These are phyloP conservation scores for Musca vetustissima DNA, from an alignment of 1,140 invertebrate genomes.

Conservation along the genomic window DNA sequence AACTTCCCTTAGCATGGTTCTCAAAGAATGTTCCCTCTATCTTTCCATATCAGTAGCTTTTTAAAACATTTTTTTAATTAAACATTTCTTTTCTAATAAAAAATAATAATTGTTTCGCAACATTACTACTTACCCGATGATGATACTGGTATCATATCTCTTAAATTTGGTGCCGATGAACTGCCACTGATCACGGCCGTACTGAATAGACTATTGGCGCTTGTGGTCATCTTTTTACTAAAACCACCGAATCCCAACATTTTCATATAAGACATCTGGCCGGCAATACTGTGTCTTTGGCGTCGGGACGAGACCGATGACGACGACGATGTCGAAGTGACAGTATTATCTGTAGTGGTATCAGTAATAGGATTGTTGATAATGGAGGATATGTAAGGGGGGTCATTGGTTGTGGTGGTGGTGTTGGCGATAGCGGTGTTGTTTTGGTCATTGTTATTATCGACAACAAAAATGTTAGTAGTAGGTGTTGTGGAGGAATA, in stretches of 20 bases:
- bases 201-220: slow-evolving; percentile 82
- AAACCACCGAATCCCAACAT: slow-evolving; percentile 72
- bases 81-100: not conserved
- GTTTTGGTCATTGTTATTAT: slow-evolving; percentile 34
- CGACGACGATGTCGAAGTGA: slow-evolving; percentile 47
- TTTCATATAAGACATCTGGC: slow-evolving; percentile 90
- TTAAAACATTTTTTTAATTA: too few species aligned
- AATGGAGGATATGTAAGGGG: slow-evolving; percentile 5
- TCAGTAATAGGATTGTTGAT: slow-evolving; percentile 35
- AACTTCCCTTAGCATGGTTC: too few species aligned
- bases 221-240: slow-evolving; percentile 70
- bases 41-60: too few species aligned
- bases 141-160: slow-evolving; percentile 78
- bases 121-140: slow-evolving; percentile 75
- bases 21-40: too few species aligned
- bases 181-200: slow-evolving; percentile 93
- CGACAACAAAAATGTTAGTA: slow-evolving; percentile 6
- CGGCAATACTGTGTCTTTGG: slow-evolving; percentile 90
- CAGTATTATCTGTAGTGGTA: slow-evolving; percentile 52
- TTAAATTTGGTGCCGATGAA: slow-evolving; percentile 85
- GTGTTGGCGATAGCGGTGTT: slow-evolving; percentile 28
- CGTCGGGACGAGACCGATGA: slow-evolving; percentile 65
- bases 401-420: too few species aligned
- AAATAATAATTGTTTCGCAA: not conserved
- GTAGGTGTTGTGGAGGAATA: slow-evolving; percentile 14